These are phyloP conservation scores for Anodontia alba DNA, from an alignment of 2,888 invertebrate species.

Conservation along the genomic window DNA sequence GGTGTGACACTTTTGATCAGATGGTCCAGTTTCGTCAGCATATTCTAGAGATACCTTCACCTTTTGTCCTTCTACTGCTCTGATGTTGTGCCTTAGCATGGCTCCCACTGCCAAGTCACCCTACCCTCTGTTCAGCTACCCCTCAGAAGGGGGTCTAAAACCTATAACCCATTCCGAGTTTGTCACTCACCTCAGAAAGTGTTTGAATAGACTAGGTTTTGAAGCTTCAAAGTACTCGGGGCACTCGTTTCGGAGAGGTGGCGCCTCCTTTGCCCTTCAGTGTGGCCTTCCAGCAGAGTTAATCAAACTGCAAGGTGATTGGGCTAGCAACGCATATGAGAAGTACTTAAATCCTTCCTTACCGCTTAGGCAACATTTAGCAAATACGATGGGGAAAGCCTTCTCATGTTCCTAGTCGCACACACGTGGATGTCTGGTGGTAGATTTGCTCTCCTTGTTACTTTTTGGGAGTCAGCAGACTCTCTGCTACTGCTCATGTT, in stretches of 20 bases:
- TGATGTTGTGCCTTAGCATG: too few relatives aligned
- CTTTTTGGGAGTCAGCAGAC: too few relatives aligned
- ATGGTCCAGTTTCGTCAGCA: slow-evolving; percentile 7
- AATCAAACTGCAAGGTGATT: too few relatives aligned
- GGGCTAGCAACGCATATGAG: too few relatives aligned
- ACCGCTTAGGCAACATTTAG: background rate
- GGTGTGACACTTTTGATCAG: background rate
- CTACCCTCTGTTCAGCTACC: background rate
- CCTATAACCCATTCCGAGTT: background rate
- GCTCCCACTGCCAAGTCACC: background rate
- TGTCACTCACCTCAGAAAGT: too few relatives aligned
- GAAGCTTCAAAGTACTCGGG: slow-evolving; percentile 15
- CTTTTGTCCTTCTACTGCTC: background rate
- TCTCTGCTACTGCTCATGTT: too few relatives aligned
- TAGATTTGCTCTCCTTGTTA: too few relatives aligned
- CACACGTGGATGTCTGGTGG: too few relatives aligned
- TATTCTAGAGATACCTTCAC: slow-evolving; percentile 11
- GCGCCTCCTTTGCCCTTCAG: too few relatives aligned
- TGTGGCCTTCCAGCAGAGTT: slow-evolving; percentile 10
- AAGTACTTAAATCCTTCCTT: background rate
- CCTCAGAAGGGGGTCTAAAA: background rate
- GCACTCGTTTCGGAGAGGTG: too few relatives aligned
- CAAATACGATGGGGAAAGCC: background rate
- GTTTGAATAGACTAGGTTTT: background rate
- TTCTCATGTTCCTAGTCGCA: background rate